Base-by-base conservation (phyloP, 1,140 invertebrate genomes). In the Apis cerana region DNA sequence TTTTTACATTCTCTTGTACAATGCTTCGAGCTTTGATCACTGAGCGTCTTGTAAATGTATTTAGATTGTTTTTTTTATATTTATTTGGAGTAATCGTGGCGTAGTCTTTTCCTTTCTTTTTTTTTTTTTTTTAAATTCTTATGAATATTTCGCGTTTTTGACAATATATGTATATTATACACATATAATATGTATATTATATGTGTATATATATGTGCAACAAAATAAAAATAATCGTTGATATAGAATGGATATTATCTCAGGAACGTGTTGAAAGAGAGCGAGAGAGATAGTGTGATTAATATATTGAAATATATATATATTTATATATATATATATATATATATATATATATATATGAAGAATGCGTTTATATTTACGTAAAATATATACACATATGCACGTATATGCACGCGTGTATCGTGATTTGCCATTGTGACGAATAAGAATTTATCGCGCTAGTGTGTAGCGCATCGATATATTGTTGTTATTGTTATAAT, bases 231-330 rank as follows among this genome's bases (percentile, higher is more conserved):
- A 69, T 56, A 64, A 82, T 75, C 21, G 17, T 69, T 81, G 48
- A 54, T 67, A 83, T 83, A 86, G 68, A 86, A 84, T 70, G 80
- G 74, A 88, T 85, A 77, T 86, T 83, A 84, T 80, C 87, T 89
- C 87, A 89, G 87, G 87, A 81, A 86, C 48, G 69, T 54, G 54
- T 80, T 43, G 48, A 74, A 65, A 76, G 56, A 56, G 74, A 82
- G 50, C 15, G 80, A 85, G 48, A 72, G 54, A 72, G 54, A 75
- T 64, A 79, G 79, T 61, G 64, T 82, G 72, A 84, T 72, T 80
- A 77, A 84, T 87, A 87, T 84, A 86, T 86, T 75, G 43, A 21
- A 48, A 50, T 27, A 71, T 11, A 64, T 19, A 33, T 9, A 56
- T 19, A 58, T 3, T 56, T 33, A 43, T 27, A 75, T 11, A 64